phyloP scores from a whole-genome alignment of 2,888 invertebrate genomes.

The Terebella lapidaria region DNA sequence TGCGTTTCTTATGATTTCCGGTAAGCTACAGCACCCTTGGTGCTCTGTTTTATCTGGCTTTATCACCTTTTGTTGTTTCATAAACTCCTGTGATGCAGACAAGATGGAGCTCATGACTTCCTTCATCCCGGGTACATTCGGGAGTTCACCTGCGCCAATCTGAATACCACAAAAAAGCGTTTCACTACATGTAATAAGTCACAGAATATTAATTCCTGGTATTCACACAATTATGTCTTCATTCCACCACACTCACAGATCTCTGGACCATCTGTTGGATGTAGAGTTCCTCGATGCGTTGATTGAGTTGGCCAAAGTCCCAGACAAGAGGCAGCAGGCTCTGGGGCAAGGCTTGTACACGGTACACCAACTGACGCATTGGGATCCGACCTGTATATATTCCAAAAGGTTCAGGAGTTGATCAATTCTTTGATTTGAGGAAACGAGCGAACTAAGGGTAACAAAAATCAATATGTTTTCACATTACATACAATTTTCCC shows the following conservation, averaged over 20 bases:
- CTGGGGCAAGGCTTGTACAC: constrained; percentile 46
- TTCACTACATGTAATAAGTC: not conserved
- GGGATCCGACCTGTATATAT: constrained; percentile 37
- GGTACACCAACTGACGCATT: constrained; percentile 46
- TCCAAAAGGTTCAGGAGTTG: too few relatives aligned
- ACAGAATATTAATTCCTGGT: not conserved
- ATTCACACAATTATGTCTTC: not conserved
- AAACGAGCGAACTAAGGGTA: too few relatives aligned
- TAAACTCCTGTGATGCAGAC: constrained; percentile 18
- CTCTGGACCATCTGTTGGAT: constrained; percentile 41
- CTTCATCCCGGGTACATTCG: not conserved
- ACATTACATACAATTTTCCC: too few relatives aligned
- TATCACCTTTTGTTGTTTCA: constrained; percentile 20
- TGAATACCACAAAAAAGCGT: not conserved
- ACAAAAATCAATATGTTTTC: too few relatives aligned
- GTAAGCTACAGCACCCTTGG: too few relatives aligned
- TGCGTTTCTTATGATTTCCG: too few relatives aligned
- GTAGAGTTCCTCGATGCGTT: constrained; percentile 38
- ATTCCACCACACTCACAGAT: constrained; percentile 29
- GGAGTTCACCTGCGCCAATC: not conserved
- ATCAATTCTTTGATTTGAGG: too few relatives aligned
- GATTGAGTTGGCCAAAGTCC: constrained; percentile 47
- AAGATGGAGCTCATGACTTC: constrained; percentile 10
- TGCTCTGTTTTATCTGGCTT: too few relatives aligned
- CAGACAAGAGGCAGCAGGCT: constrained; percentile 47